Base-by-base conservation (phyloP, 92 coral and sea anemone species). In the Blastomussa wellsi region DNA sequence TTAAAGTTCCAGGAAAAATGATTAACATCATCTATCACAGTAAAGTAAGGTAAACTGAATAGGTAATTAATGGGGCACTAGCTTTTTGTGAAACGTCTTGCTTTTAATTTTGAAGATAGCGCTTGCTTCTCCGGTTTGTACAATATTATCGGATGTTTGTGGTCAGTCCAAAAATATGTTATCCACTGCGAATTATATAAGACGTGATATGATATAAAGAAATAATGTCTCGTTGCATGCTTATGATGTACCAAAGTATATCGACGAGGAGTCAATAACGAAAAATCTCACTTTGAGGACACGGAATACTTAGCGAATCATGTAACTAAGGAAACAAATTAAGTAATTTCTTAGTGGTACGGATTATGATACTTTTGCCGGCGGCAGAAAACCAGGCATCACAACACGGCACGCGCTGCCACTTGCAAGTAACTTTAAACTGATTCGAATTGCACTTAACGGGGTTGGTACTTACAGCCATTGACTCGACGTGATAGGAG, bases 401-500 rank as follows among this genome's bases (percentile, higher is more conserved):
- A 62, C 4, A 62, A 60, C 67, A 60, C 67, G 26, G 0, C 68
- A 62, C 26, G 28, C 70, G 7, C 44, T 55, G 48, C 0, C 17
- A 44, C 52, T n/a, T 16, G 55, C n/a, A 15, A n/a, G 48, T 11
- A 20, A 7, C 66, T 15, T 15, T 14, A 7, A 55, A 55, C 62
- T 55, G 60, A 53, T 53, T 53, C 22, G 24, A 53, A 53, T 52
- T 52, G 20, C 62, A 55, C 20, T 6, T 10, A 4, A 59, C 28
- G 29, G 32, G 31, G 17, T 74, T 55, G 14, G 42, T 83, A 83
- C 87, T 83, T 74, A 83, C 87, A 83, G 81, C 87, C 87, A 83
- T 44, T 74, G 87, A 17, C 87, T 83, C 22, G 87, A 44, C 14
- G 80, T 26, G 44, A 64, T 81, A n/a, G 62, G 57, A 20, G 80